Evolutionary conservation across 2,113 vertebrate genomes (phyloP).

Genomic region (Progne subis): DNA sequence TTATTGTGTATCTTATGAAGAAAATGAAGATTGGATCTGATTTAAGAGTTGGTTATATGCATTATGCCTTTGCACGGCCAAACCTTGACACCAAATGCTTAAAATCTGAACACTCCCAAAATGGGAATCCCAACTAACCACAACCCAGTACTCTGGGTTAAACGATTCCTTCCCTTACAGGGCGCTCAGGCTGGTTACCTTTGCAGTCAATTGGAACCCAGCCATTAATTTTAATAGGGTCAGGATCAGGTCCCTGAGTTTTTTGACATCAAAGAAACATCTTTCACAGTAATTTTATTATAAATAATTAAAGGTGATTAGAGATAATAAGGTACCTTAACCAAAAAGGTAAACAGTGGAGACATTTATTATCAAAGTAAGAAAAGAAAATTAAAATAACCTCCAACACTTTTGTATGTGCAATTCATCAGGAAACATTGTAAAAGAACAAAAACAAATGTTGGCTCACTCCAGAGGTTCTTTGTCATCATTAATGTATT

Average conservation of each 20-base stretch:
- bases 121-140: not conserved
- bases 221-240: conserved; percentile 40
- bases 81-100: not conserved
- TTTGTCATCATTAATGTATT: conserved; percentile 81
- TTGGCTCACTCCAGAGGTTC: conserved; percentile 72
- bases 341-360: conserved; percentile 68
- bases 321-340: conserved; percentile 65
- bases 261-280: conserved; percentile 20
- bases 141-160: not conserved
- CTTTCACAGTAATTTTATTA: conserved; percentile 33
- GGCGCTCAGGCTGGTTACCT: not conserved
- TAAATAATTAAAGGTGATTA: conserved; percentile 71
- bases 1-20: not conserved
- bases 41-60: not conserved
- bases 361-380: conserved; percentile 72
- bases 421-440: conserved; percentile 74
- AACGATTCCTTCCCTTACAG: not conserved
- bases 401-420: conserved; percentile 64
- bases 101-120: not conserved
- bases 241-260: conserved; percentile 37
- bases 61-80: not conserved
- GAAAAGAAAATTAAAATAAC: conserved; percentile 71
- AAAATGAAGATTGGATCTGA: not conserved
- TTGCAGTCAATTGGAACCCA: conserved; percentile 26
- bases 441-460: conserved; percentile 75